Conservation (phyloP, 2,113 vertebrate species). For the Perccottus glenii region DNA sequence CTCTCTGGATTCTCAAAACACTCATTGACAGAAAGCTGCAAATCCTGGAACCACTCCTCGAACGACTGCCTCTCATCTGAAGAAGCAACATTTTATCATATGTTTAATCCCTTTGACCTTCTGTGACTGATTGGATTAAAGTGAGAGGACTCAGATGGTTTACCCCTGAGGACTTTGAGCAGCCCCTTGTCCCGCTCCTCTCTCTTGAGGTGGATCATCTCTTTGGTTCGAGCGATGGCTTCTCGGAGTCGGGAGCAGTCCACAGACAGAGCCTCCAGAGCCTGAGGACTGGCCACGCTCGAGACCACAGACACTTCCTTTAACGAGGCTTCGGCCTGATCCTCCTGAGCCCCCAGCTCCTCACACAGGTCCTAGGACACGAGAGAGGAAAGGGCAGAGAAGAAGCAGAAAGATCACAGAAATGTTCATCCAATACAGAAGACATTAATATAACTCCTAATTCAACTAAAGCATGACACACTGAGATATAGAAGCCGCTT, state of each 20-base stretch:
- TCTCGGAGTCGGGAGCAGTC: conserved; percentile 71
- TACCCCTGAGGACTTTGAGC: conserved; percentile 81
- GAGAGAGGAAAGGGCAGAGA: not conserved
- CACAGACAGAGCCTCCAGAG: conserved; percentile 82
- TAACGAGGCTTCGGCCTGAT: conserved; percentile 81
- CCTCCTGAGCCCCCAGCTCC: conserved; percentile 85
- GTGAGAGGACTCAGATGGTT: not conserved
- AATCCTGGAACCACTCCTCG: conserved; percentile 86
- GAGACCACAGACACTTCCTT: conserved; percentile 82
- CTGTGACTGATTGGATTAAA: no score
- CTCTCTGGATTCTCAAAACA: conserved; percentile 89
- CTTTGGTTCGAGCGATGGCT: conserved; percentile 79
- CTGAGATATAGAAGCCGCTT: no score
- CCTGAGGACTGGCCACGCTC: conserved; percentile 79
- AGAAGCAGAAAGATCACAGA: no score
- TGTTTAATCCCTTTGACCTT: no score
- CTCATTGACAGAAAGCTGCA: conserved; percentile 85
- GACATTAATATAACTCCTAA: no score
- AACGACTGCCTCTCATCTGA: conserved; percentile 88
- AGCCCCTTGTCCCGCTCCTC: conserved; percentile 86
- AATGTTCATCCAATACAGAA: no score
- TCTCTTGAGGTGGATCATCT: conserved; percentile 86
- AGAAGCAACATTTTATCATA: not conserved
- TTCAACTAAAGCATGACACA: no score
- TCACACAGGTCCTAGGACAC: conserved; percentile 81